Conservation (phyloP, 2,797 vertebrate genomes). For the Rhynchonycteris naso region DNA sequence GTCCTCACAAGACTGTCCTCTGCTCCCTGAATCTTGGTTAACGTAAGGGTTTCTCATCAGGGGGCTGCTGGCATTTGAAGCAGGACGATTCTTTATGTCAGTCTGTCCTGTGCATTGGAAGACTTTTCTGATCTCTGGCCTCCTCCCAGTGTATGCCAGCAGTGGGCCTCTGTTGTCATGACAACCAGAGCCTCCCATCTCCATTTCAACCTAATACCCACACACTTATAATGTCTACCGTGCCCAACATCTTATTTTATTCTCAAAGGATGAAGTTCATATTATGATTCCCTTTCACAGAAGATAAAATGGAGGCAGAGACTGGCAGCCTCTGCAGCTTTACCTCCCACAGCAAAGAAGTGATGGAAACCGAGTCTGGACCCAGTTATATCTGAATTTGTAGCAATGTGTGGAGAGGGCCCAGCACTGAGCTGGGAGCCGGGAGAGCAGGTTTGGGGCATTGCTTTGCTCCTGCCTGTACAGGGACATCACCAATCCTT, state of each 20-base stretch:
- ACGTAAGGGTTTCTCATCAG: not conserved
- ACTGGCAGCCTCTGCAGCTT: not conserved
- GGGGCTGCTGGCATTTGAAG: not conserved
- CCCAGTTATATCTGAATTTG: not conserved
- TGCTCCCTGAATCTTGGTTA: not conserved
- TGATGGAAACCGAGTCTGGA: not conserved
- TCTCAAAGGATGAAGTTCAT: not conserved
- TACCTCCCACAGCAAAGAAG: not conserved
- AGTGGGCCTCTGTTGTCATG: not conserved
- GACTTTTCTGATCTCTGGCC: not conserved
- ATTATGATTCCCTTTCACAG: not conserved
- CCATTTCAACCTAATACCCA: too few relatives aligned
- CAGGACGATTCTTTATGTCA: not conserved
- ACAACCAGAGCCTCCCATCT: not conserved
- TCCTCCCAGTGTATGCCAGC: not conserved
- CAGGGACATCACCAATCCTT: not conserved
- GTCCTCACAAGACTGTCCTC: not conserved
- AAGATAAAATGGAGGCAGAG: not conserved
- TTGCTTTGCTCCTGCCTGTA: not conserved
- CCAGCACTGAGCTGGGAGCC: not conserved
- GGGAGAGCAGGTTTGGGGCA: not conserved
- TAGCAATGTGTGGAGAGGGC: accelerated
- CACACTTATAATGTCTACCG: not conserved
- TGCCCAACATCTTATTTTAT: not conserved
- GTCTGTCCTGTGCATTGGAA: not conserved